Evolutionary conservation across 2,113 vertebrate species (phyloP).

Genomic region (Dasypus novemcinctus): DNA sequence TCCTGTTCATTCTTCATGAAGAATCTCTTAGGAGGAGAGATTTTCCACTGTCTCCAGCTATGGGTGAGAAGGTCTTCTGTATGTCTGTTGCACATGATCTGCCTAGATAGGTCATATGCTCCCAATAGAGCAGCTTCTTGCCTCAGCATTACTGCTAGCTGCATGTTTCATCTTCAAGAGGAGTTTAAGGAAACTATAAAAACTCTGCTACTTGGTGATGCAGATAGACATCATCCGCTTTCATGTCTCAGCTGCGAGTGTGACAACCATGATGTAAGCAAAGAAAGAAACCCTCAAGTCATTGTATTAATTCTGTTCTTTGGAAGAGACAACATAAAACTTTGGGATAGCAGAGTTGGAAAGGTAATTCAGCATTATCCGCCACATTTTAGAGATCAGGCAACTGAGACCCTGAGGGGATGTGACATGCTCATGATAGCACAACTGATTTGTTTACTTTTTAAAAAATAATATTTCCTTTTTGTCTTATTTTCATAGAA

Average conservation of each 20-base stretch:
- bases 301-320: neutral
- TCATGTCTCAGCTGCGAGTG: neutral
- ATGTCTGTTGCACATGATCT: neutral
- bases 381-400: neutral
- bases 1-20: constrained; percentile 4
- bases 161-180: neutral
- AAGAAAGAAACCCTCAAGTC: neutral
- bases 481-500: neutral
- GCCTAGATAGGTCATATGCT: neutral
- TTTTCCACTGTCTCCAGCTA: neutral
- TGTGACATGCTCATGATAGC: neutral
- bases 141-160: neutral
- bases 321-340: neutral
- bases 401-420: neutral
- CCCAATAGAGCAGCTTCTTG: neutral
- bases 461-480: neutral
- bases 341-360: neutral
- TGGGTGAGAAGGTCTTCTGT: neutral
- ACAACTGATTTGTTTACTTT: neutral
- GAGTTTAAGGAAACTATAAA: neutral
- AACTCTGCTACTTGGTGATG: neutral
- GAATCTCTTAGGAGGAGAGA: neutral
- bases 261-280: neutral
- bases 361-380: neutral
- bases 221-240: neutral